Evolutionary conservation across 1,140 invertebrate species (phyloP).

Genomic region (Ips typographus): DNA sequence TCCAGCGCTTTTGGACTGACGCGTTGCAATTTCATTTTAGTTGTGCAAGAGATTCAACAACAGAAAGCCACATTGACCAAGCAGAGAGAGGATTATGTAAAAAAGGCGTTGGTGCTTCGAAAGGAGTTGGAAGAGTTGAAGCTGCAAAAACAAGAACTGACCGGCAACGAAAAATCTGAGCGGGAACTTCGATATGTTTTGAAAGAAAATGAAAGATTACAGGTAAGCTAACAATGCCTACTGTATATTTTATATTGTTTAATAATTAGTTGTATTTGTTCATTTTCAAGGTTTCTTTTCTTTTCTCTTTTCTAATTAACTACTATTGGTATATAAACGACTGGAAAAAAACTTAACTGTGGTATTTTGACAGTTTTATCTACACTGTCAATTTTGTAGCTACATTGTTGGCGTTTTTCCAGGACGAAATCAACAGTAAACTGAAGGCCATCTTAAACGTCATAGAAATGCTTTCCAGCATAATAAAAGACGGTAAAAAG

Average conservation of each 20-base stretch:
- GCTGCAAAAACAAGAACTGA: conserved; percentile 72
- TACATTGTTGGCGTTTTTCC: conserved; percentile 38
- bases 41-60: conserved; percentile 76
- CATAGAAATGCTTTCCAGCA: conserved; percentile 78
- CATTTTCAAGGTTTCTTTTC: too few relatives aligned
- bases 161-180: conserved; percentile 55
- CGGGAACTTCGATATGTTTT: conserved; percentile 65
- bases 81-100: conserved; percentile 76
- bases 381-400: not conserved
- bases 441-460: conserved; percentile 80
- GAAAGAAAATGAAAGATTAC: conserved; percentile 77
- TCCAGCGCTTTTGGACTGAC: too few relatives aligned
- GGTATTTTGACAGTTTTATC: not conserved
- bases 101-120: conserved; percentile 68
- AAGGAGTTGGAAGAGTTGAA: conserved; percentile 75
- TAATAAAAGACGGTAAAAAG: conserved; percentile 62
- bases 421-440: conserved; percentile 82
- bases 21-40: conserved; percentile 50
- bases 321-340: too few relatives aligned
- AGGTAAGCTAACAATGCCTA: conserved; percentile 58
- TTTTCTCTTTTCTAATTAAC: too few relatives aligned
- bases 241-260: too few relatives aligned
- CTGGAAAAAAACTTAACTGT: too few relatives aligned
- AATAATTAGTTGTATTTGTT: not conserved
- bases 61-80: conserved; percentile 75